Evolutionary conservation across 2,888 invertebrate genomes (phyloP), one percentile per base, ranked within the genome.

Genomic region (Trypoxylon attenuatum): DNA sequence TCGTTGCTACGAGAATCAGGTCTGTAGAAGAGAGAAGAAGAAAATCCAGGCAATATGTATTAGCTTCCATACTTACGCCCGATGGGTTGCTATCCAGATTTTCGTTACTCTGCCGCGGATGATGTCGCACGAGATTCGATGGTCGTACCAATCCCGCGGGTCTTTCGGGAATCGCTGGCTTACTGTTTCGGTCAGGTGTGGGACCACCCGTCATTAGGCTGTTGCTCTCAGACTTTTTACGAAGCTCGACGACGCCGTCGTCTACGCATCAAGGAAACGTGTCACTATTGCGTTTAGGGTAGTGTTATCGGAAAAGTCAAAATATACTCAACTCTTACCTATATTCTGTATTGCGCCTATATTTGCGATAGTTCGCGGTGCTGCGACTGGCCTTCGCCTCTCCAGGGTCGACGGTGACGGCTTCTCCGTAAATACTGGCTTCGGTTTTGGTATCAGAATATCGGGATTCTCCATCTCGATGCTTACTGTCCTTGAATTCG

Each of bases 151-250:
- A 88, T 43, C 92, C 91, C 38, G 92, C 91, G 47, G 95, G 95
- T 56, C 95, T 90, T 85, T 94, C 94, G 49, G 95, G 95, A 72
- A 95, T 91, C 50, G 93, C 93, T 4, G 95, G 95, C 87, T 95
- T 95, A 82, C 90, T 84, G 70, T 73, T 80, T 65, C 81, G 80
- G 29, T 85, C 86, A 10, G 57, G 46, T 43, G 69, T 57, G 45
- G 69, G 54, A 56, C 68, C 53, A 71, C 71, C 62, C 38, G 57
- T 42, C 45, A 69, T 70, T 46, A 78, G 53, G 73, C 69, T 79
- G 63, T 69, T 80, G 19, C 66, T 75, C 27, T 87, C 82, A 2
- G 80, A 51, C 51, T 87, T 88, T 67, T 82, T 84, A 21, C 92
- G 89, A 70, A 92, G 83, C 80, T 89, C 89, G 42, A 91, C 90